A percentile compares a stretch with the other conserved stretches of the same genome.
phyloP scores from a whole-genome alignment of 2,888 invertebrate genomes.

The Eupsilia transversa region DNA sequence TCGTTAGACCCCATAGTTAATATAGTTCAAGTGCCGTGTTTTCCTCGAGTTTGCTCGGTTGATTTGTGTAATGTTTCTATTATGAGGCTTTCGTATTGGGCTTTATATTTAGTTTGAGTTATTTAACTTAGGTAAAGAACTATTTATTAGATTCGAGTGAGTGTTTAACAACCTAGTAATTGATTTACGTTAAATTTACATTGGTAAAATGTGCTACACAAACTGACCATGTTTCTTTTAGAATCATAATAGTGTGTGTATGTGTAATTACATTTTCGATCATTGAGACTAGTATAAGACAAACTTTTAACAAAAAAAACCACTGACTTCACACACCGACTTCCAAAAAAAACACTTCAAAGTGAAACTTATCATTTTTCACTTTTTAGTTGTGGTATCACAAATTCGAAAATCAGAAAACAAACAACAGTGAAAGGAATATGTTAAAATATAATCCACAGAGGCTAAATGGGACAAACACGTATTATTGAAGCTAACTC shows the following conservation, averaged over 20 bases:
- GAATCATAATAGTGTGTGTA: background rate
- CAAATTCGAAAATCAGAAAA: too few species aligned
- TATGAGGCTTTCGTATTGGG: constrained; percentile 19
- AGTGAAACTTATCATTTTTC: too few species aligned
- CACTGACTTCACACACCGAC: too few species aligned
- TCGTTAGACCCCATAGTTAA: constrained; percentile 65
- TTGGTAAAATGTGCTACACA: background rate
- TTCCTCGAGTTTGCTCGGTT: constrained; percentile 41
- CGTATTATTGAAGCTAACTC: too few species aligned
- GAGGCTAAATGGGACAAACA: too few species aligned
- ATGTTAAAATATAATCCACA: too few species aligned
- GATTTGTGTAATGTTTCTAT: constrained; percentile 48
- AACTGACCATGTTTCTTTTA: background rate
- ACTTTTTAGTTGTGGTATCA: too few species aligned
- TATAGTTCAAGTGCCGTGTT: constrained; percentile 54
- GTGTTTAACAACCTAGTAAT: background rate
- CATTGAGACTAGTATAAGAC: background rate
- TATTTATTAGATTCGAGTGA: background rate
- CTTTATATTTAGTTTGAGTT: background rate
- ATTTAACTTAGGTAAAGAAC: background rate
- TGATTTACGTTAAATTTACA: background rate
- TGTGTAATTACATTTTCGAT: background rate
- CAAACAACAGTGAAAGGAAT: too few species aligned
- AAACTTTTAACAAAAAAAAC: too few species aligned
- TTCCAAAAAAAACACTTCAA: too few species aligned